Conservation (phyloP, 2,113 vertebrate genomes). For the Propithecus coquereli region DNA sequence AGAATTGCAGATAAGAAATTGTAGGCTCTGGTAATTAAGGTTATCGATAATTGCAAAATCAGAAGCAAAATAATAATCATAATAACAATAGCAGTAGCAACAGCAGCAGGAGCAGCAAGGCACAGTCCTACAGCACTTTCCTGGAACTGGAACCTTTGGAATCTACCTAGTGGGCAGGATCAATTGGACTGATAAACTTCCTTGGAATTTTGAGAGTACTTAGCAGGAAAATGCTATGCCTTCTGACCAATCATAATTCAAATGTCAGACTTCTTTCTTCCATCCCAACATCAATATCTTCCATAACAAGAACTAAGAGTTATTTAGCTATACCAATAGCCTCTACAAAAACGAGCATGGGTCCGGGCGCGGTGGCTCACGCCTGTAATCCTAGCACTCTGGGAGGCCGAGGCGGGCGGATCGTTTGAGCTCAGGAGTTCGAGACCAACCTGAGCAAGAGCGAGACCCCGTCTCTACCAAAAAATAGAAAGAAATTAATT, state of each 20-base stretch:
- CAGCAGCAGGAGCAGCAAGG: background rate
- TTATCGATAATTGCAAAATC: background rate
- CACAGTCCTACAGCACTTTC: background rate
- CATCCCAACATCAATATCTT: background rate
- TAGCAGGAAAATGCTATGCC: background rate
- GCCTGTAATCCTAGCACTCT: no score
- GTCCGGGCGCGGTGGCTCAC: no score
- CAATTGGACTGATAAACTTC: background rate
- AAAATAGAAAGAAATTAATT: no score
- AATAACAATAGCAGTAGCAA: background rate
- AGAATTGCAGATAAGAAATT: background rate
- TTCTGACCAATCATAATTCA: background rate
- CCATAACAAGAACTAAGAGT: background rate
- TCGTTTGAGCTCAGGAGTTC: no score
- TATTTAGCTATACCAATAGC: background rate
- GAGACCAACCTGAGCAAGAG: no score
- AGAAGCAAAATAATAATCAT: background rate
- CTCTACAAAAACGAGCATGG: background rate
- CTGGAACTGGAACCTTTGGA: background rate
- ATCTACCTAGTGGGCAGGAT: background rate
- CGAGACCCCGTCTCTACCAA: no score
- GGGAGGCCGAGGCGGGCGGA: no score
- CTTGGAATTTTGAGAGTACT: conserved; percentile 7
- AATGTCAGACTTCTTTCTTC: conserved; percentile 6
- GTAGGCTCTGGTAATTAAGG: background rate